A percentile compares a stretch with the other conserved stretches of the same genome.
Conservation (phyloP, 2,888 invertebrate genomes). For the Noctuana brunneofusca region DNA sequence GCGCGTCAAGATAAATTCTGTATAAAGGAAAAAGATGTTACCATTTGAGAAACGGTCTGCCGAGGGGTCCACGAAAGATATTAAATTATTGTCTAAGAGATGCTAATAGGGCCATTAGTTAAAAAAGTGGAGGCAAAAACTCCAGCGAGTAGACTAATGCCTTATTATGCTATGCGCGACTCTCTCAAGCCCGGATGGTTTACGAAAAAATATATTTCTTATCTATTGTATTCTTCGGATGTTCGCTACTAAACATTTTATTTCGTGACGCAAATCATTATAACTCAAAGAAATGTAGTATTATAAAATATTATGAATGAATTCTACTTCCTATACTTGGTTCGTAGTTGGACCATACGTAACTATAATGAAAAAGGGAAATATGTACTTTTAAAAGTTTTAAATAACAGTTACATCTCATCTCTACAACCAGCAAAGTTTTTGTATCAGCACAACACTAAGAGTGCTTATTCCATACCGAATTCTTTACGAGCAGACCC, state of each 20-base stretch:
- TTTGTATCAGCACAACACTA: no score
- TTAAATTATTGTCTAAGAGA: conserved; percentile 69
- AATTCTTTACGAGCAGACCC: no score
- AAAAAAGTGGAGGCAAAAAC: conserved; percentile 57
- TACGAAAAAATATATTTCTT: conserved; percentile 13
- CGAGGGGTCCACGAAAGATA: conserved; percentile 51
- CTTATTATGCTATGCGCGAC: conserved; percentile 49
- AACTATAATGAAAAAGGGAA: no score
- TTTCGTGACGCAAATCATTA: conserved; percentile 6
- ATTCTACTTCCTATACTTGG: no score
- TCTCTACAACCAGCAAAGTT: no score
- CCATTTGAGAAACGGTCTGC: conserved; percentile 36
- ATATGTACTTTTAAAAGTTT: no score
- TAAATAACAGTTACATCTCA: no score
- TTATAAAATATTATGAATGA: neutral
- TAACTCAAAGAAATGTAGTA: neutral
- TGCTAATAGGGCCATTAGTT: conserved; percentile 72
- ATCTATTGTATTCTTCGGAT: conserved; percentile 6
- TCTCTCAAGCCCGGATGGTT: conserved; percentile 31
- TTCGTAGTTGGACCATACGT: no score
- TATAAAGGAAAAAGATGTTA: conserved; percentile 51
- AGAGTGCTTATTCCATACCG: no score
- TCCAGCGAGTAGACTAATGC: conserved; percentile 47
- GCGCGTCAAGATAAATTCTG: conserved; percentile 32
- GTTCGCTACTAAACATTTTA: conserved; percentile 7